A percentile compares a stretch with the other conserved stretches of the same genome.
Evolutionary conservation across 2,888 invertebrate genomes (phyloP).

Genomic region (Nebria brevicollis): DNA sequence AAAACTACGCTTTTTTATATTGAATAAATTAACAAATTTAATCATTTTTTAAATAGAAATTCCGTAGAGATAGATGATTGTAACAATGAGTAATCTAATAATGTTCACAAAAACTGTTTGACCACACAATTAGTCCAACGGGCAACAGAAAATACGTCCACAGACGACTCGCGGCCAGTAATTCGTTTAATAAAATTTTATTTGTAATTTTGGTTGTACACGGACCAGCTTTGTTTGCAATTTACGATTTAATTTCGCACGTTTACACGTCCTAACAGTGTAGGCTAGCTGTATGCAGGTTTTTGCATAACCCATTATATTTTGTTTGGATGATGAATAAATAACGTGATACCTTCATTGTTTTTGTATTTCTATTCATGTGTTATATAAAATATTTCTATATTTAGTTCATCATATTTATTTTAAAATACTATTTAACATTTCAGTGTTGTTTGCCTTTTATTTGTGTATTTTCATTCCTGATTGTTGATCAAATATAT

Average conservation of each 20-base stretch:
- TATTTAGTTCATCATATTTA: neutral
- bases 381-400: neutral
- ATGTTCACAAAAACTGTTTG: neutral
- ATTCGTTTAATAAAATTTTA: slow-evolving; percentile 44
- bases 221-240: slow-evolving; percentile 33
- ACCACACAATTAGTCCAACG: slow-evolving; percentile 12
- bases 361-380: neutral
- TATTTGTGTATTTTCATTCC: too few species aligned
- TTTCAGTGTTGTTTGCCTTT: too few species aligned
- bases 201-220: slow-evolving; percentile 32
- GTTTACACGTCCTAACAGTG: slow-evolving; percentile 29
- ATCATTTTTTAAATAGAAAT: neutral
- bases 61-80: neutral
- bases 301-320: neutral
- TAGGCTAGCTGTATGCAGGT: neutral
- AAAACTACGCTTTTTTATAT: neutral
- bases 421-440: too few species aligned
- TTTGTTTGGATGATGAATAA: neutral
- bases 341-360: neutral
- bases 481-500: too few species aligned
- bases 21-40: neutral
- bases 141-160: neutral
- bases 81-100: neutral
- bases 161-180: slow-evolving; percentile 17
- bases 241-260: slow-evolving; percentile 44